phyloP scores from a whole-genome alignment of 2,888 invertebrate species.

The Drosophila mimica region DNA sequence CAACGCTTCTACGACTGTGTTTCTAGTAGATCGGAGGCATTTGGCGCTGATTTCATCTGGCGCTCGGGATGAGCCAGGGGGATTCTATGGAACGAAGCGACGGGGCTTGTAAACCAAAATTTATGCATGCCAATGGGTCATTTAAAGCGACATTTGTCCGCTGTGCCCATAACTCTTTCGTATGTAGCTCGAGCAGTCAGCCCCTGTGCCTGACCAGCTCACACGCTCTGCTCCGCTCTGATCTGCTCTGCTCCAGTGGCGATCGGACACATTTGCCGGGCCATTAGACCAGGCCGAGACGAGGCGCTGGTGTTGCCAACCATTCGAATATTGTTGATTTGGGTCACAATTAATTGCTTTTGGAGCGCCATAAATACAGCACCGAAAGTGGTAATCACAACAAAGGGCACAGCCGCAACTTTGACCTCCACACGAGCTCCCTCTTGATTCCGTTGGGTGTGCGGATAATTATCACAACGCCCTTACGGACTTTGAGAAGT shows the following conservation, averaged over 20 bases:
- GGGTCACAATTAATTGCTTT: conserved; percentile 83
- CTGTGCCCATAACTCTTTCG: conserved; percentile 70
- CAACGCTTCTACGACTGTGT: conserved; percentile 15
- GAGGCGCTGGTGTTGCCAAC: conserved; percentile 61
- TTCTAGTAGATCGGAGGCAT: conserved; percentile 41
- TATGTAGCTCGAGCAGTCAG: conserved; percentile 43
- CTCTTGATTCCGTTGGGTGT: conserved; percentile 19
- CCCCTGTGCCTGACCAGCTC: conserved; percentile 36
- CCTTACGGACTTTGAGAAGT: not conserved
- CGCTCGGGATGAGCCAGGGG: conserved; percentile 43
- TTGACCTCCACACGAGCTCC: conserved; percentile 43
- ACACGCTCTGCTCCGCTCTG: conserved; percentile 34
- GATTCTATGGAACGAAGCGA: conserved; percentile 55
- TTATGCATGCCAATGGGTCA: conserved; percentile 73
- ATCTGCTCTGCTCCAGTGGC: conserved; percentile 28
- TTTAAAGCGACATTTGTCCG: conserved; percentile 76
- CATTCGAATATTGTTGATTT: conserved; percentile 73
- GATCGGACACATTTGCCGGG: conserved; percentile 64
- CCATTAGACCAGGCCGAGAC: conserved; percentile 54
- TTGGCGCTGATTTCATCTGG: conserved; percentile 76
- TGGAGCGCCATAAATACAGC: conserved; percentile 79
- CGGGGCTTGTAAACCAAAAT: conserved; percentile 74
- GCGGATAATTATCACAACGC: conserved; percentile 35
- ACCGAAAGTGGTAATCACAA: conserved; percentile 76
- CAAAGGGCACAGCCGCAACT: conserved; percentile 61